Base-by-base conservation (phyloP, 2,888 invertebrate species). In the Helleia helle region DNA sequence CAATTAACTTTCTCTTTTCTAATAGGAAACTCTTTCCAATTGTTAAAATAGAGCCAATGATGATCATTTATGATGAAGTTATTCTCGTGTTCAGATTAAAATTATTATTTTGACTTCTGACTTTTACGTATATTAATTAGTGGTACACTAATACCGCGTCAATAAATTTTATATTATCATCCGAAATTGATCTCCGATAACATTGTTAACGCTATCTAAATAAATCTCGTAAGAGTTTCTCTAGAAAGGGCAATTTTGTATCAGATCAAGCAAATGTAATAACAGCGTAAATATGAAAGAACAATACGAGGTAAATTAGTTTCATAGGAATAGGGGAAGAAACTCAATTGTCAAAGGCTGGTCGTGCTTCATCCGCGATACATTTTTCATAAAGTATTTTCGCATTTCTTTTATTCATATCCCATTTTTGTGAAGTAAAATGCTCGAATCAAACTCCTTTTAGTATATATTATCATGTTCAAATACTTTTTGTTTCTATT, bases 241-340 rank as follows among this genome's bases (percentile, higher is more conserved):
- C 56, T 55, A 55, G 58, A 58, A 18, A 12, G 27, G 43, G 38
- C 48, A 72, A 77, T 73, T 73, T 74, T 71, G 71, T 79, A 71
- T 76, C 73, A 72, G 70, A 71, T 76, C 71, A 71, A 69, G 65
- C 68, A 72, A 75, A 76, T 69, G 68, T 66, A 75, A 76, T 80
- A 76, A 75, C 63, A 68, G 57, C 56, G 69, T 69, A 75, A 77
- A 77, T 73, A 75, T 72, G 70, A 62, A 66, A 63, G 72, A 75
- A 79, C 72, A 77, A 75, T 72, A 65, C 64, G 65, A 68, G 61
- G 65, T 75, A 77, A 79, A 74, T 77, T 75, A 73, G 73, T 76
- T 79, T 73, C 58, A 68, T 69, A 59, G 66, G 69, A 68, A 68
- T 69, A 59, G 66, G 69, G 68, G 62, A 64, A 59, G 56, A 69